Evolutionary conservation across 2,888 invertebrate genomes (phyloP), one percentile per base, ranked within the genome.

Genomic region (Caenorhabditis imperialis): DNA sequence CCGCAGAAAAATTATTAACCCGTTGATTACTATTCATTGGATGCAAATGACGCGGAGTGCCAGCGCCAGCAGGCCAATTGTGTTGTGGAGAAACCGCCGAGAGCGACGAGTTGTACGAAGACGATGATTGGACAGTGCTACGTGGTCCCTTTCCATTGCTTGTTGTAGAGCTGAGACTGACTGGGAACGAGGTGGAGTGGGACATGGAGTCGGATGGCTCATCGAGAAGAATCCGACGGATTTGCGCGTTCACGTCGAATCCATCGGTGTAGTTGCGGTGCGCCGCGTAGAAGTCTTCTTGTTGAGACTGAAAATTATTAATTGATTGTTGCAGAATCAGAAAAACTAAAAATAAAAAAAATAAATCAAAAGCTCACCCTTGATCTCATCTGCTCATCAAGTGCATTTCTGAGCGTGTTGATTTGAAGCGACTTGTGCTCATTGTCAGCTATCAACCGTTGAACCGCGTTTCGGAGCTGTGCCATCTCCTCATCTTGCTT

Each of bases 371-470:
- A 7, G 30, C 54, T 48, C 8, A 65, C 65, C 47, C 74, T 53
- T 6, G 62, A 71, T 16, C 77, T 57, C 54, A 79, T 77, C 10
- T 85, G 85, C 48, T 85, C 84, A 53, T 84, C 84, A 6, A 86
- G 75, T 1, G 84, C 85, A 62, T 86, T 85, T 40, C 88, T 83
- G 70, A 90, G 79, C 47, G 89, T 89, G 40, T 89, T 89, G 70
- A 90, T 88, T 81, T 89, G 89, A 62, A 86, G 82, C 74, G 89
- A 89, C 88, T 90, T 90, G 74, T 90, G 89, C 51, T 89, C 89
- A 85, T 90, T 90, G 55, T 90, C 89, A 18, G 87, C 85, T 87
- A 90, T 90, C 47, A 90, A 77, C 25, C 89, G 86, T 71, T 90
- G 90, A 12, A 90, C 89, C 42, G 89, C 89, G 67, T 87, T 87